Conservation (phyloP, 1,140 invertebrate genomes). For the Euura lappo region DNA sequence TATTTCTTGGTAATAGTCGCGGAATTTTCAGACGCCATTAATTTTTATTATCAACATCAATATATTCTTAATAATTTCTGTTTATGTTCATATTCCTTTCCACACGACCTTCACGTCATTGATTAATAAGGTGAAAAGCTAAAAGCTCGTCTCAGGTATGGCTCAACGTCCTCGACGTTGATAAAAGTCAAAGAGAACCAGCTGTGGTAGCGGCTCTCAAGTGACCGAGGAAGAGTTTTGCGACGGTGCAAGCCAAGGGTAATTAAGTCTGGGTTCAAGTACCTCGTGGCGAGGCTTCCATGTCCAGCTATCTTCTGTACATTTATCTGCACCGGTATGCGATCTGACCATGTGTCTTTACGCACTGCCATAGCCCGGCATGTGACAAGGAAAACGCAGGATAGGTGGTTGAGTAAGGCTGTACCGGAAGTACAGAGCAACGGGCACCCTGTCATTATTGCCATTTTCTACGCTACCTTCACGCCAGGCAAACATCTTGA, state of each 20-base stretch:
- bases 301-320: no score
- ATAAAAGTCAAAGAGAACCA: background rate
- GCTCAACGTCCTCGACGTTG: background rate
- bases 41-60: no score
- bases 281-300: background rate
- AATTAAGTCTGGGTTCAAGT: constrained; percentile 1
- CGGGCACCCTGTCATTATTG: background rate
- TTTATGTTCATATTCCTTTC: no score
- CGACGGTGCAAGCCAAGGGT: background rate
- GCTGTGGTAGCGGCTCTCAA: background rate
- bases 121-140: no score
- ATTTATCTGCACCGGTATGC: no score
- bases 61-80: no score
- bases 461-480: background rate
- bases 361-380: background rate
- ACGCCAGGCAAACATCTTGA: background rate
- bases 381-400: no score
- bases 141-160: no score
- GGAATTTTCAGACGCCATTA: no score
- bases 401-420: background rate
- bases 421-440: background rate
- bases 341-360: background rate
- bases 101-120: no score
- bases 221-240: background rate
- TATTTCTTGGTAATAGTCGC: no score